Conservation (phyloP, 2,888 invertebrate genomes). For the Drosophila neonasuta region DNA sequence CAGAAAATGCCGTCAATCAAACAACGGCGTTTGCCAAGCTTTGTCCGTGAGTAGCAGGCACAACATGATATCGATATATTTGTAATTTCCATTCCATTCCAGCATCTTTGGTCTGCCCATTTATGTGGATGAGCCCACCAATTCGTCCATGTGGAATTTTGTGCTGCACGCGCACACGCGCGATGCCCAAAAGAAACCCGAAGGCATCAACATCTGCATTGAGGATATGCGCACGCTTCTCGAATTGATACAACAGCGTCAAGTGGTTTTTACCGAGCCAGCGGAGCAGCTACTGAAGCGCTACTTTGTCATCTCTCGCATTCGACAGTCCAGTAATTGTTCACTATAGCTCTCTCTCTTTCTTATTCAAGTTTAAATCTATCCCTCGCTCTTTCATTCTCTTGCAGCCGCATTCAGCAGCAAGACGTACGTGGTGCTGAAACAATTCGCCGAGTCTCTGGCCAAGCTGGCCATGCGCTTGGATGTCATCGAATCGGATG, state of each 20-base stretch:
- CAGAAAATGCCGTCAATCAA: conserved; percentile 70
- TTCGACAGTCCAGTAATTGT: conserved; percentile 78
- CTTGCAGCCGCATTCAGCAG: conserved; percentile 76
- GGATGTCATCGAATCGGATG: conserved; percentile 77
- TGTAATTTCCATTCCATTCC: neutral
- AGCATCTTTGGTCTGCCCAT: conserved; percentile 82
- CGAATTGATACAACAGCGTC: conserved; percentile 64
- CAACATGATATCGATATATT: neutral
- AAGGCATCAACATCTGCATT: neutral
- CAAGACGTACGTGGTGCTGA: conserved; percentile 75
- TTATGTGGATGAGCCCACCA: conserved; percentile 63
- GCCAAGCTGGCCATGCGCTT: conserved; percentile 79
- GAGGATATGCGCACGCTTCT: conserved; percentile 78
- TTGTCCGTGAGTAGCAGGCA: conserved; percentile 71
- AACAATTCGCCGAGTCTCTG: conserved; percentile 80
- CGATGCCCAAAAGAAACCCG: conserved; percentile 5
- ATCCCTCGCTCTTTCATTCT: neutral
- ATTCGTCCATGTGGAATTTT: conserved; percentile 68
- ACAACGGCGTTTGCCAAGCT: conserved; percentile 74
- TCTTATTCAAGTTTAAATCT: conserved; percentile 8
- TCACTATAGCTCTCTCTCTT: conserved; percentile 14
- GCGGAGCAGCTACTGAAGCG: conserved; percentile 81
- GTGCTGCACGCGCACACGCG: conserved; percentile 68
- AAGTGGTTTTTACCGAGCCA: conserved; percentile 63
- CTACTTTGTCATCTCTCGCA: conserved; percentile 83